These are phyloP conservation scores for Megalops atlanticus DNA, from an alignment of 2,113 vertebrate species.

Conservation along the genomic window DNA sequence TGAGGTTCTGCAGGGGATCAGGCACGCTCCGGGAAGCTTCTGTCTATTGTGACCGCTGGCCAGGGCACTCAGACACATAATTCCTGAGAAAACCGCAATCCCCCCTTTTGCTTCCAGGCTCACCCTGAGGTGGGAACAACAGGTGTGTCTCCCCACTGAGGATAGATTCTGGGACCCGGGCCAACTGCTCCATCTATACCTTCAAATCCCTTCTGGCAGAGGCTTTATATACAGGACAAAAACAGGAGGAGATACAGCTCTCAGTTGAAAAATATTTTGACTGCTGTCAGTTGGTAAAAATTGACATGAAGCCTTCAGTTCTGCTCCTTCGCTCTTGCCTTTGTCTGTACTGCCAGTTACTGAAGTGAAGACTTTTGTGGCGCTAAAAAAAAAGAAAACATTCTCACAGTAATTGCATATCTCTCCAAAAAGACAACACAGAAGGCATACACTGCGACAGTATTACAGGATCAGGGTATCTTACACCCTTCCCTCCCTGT, in stretches of 20 bases:
- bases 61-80: slow-evolving; percentile 33
- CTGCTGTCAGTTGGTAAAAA: too few relatives aligned
- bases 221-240: neutral
- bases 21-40: slow-evolving; percentile 39
- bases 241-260: neutral
- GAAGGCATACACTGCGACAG: too few relatives aligned
- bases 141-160: slow-evolving; percentile 12
- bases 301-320: too few relatives aligned
- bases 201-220: neutral
- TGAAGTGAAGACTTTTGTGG: too few relatives aligned
- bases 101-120: slow-evolving; percentile 34
- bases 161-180: neutral
- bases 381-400: too few relatives aligned
- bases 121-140: neutral
- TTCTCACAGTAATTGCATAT: too few relatives aligned
- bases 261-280: neutral
- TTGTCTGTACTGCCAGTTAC: too few relatives aligned
- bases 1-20: slow-evolving; percentile 25
- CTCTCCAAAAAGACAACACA: too few relatives aligned
- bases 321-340: too few relatives aligned
- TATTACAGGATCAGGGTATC: too few relatives aligned
- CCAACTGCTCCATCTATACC: neutral
- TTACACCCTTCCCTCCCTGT: too few relatives aligned
- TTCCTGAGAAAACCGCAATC: slow-evolving; percentile 43
- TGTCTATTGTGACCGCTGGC: slow-evolving; percentile 42